Percentiles rank a stretch among this genome's conserved stretches.
These are phyloP conservation scores for Drosophila demipolita DNA, from an alignment of 2,888 invertebrate species.

Conservation along the genomic window DNA sequence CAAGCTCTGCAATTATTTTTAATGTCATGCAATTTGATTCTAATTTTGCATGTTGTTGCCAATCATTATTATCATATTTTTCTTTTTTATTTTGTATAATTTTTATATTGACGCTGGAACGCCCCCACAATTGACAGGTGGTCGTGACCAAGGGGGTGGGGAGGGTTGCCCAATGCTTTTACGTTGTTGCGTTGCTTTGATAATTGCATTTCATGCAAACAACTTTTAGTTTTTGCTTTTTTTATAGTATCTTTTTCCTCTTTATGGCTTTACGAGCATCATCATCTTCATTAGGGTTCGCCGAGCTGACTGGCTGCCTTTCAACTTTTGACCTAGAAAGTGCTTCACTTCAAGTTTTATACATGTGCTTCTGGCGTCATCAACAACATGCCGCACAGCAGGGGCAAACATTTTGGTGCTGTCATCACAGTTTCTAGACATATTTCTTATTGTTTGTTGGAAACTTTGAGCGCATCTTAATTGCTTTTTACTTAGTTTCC, in stretches of 20 bases:
- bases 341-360: constrained; percentile 62
- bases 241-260: constrained; percentile 4
- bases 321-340: constrained; percentile 78
- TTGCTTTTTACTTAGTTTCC: constrained; percentile 18
- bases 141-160: neutral
- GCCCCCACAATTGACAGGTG: constrained; percentile 45
- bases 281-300: constrained; percentile 36
- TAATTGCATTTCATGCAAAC: constrained; percentile 63
- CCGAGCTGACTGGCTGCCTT: constrained; percentile 54
- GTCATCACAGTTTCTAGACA: constrained; percentile 57
- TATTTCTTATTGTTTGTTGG: constrained; percentile 3
- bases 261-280: constrained; percentile 30
- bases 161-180: constrained; percentile 31
- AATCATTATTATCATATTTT: constrained; percentile 20
- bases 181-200: constrained; percentile 46
- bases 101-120: constrained; percentile 38
- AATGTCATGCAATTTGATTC: constrained; percentile 24
- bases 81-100: constrained; percentile 39
- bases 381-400: constrained; percentile 36
- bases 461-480: constrained; percentile 4
- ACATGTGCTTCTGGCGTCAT: constrained; percentile 46
- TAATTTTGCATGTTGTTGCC: constrained; percentile 28
- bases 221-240: constrained; percentile 31
- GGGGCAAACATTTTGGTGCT: constrained; percentile 57
- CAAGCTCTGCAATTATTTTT: constrained; percentile 16